Percentiles rank a stretch among this genome's conserved stretches.
These are phyloP conservation scores for Sebastes variabilis DNA, from an alignment of 2,797 vertebrate genomes.

Conservation along the genomic window DNA sequence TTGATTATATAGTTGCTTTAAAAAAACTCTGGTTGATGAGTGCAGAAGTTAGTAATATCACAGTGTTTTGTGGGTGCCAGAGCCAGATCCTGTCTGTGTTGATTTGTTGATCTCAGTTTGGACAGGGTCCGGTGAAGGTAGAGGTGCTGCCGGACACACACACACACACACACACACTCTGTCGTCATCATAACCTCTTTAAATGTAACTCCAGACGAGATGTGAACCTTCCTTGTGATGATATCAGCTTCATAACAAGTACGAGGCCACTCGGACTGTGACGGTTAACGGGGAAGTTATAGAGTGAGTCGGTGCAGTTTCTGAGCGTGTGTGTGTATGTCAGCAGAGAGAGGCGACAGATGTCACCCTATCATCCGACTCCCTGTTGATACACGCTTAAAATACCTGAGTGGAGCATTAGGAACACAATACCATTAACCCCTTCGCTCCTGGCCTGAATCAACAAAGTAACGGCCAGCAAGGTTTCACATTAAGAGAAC, in stretches of 20 bases:
- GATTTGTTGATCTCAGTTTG: constrained; percentile 62
- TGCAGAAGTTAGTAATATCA: background rate
- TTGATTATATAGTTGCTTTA: background rate
- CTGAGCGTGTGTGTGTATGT: constrained; percentile 1
- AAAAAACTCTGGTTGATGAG: background rate
- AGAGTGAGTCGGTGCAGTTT: background rate
- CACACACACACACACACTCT: background rate
- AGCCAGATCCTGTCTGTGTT: constrained; percentile 42
- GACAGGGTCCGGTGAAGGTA: constrained; percentile 61
- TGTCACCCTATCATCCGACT: constrained; percentile 41
- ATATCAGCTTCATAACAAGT: constrained; percentile 22
- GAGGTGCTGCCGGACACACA: constrained; percentile 35
- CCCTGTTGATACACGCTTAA: constrained; percentile 36
- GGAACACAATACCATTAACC: constrained; percentile 43
- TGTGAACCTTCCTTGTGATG: background rate
- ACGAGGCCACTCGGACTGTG: background rate
- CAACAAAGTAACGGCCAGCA: background rate
- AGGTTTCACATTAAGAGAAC: background rate
- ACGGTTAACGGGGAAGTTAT: constrained; percentile 12
- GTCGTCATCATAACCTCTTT: constrained; percentile 34
- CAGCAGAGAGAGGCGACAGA: constrained; percentile 31
- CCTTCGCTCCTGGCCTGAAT: background rate
- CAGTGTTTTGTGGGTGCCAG: constrained; percentile 41
- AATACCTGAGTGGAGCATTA: constrained; percentile 44
- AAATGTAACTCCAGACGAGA: constrained; percentile 45